Percentiles rank a stretch among this genome's conserved stretches.
These are phyloP conservation scores for Epirrhoe alternata DNA, from an alignment of 2,888 invertebrate genomes.

Conservation along the genomic window DNA sequence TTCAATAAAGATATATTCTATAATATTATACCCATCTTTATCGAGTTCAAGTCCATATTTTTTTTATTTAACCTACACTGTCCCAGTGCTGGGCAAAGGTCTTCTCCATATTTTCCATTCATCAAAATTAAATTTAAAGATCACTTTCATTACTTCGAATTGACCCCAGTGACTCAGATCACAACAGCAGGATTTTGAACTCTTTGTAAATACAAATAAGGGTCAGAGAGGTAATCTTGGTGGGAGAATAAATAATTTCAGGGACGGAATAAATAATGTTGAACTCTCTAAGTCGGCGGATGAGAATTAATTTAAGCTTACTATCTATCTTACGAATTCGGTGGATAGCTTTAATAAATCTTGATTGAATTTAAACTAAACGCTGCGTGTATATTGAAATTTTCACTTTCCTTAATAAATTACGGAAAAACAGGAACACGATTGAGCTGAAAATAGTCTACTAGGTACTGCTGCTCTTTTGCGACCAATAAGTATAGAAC, in stretches of 20 bases:
- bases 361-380: constrained; percentile 42
- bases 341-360: constrained; percentile 43
- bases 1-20: too few species aligned
- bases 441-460: too few species aligned
- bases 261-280: constrained; percentile 63
- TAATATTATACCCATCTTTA: too few species aligned
- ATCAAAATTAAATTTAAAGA: constrained; percentile 40
- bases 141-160: constrained; percentile 40
- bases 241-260: constrained; percentile 54
- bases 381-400: not conserved
- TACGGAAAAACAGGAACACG: not conserved
- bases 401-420: not conserved
- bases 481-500: too few species aligned
- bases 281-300: constrained; percentile 53
- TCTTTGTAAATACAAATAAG: constrained; percentile 29
- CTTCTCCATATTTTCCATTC: constrained; percentile 38
- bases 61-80: too few species aligned
- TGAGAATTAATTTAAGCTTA: constrained; percentile 59
- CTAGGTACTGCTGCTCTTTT: too few species aligned
- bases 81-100: constrained; percentile 25
- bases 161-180: constrained; percentile 31
- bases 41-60: too few species aligned
- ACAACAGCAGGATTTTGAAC: constrained; percentile 22
- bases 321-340: constrained; percentile 47
- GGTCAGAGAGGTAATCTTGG: constrained; percentile 16